Base-by-base conservation (phyloP, 2,113 vertebrate species). In the Sinocyclocheilus grahami region DNA sequence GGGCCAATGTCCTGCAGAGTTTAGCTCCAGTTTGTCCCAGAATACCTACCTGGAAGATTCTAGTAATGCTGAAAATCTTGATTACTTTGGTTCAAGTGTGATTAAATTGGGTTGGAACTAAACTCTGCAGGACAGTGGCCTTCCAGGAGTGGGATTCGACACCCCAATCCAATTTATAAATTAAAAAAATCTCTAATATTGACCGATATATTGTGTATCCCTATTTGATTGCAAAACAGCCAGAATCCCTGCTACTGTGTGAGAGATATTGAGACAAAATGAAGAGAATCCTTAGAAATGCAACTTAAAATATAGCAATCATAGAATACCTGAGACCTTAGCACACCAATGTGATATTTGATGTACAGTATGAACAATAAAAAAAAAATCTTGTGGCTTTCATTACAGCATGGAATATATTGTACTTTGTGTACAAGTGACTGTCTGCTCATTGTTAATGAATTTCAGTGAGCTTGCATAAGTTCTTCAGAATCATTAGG, bases 361-460 rank as follows among this genome's bases (percentile, higher is more conserved):
- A 69, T 82, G 79, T 82, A 67, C n/a, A 13, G 48, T 83, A 37
- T 55, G 27, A n/a, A 60, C 67, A 74, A 60, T 27, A 72, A 55
- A 3, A 14, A 55, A 18, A 55, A 16, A 55, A 16, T 55, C 0
- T 82, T 69, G 48, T 42, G 27, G 20, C 67, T 72, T 74, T 58
- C 67, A 53, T 83, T 55, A 18, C 69, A 72, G 51, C 48, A 72
- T 86, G 62, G 62, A 78, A 55, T 33, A 65, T 22, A 62, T 65
- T 78, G 74, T 86, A 74, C 78, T 80, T 74, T 80, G 77, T 82
- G 75, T 62, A 84, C 39, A 67, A 78, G 63, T 78, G 60, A 79
- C 16, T 37, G 46, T 46, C 69, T 42, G 72, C 72, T 48, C 72
- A 76, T 76, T n/a, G 72, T 48, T 48, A 76, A 76, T 65, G 78